Percentiles rank a stretch among this genome's conserved stretches.
Conservation (phyloP, 2,797 vertebrate genomes). For the Aeoliscus strigatus region DNA sequence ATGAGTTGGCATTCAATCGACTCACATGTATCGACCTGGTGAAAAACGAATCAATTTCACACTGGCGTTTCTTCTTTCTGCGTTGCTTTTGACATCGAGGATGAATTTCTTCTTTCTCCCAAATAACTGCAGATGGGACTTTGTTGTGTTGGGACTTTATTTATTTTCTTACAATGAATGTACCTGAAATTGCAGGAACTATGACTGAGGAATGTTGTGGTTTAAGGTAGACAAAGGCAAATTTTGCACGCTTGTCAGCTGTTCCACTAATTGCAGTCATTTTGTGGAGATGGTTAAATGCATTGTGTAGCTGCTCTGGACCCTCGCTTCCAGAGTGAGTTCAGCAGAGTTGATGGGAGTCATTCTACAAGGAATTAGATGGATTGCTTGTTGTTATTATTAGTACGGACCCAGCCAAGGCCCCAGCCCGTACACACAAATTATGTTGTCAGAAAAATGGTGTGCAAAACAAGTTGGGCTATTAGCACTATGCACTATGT, state of each 20-base stretch:
- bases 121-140: slow-evolving; percentile 1
- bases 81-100: slow-evolving; percentile 11
- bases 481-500: not conserved
- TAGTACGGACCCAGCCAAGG: slow-evolving; percentile 13
- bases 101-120: slow-evolving; percentile 15
- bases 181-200: too few relatives aligned
- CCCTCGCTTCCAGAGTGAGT: not conserved
- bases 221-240: too few relatives aligned
- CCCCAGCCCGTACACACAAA: slow-evolving; percentile 9
- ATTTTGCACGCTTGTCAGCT: too few relatives aligned
- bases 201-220: too few relatives aligned
- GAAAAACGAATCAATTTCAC: slow-evolving; percentile 30
- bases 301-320: not conserved
- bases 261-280: too few relatives aligned
- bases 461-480: not conserved
- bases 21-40: slow-evolving; percentile 41
- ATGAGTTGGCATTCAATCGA: slow-evolving; percentile 33
- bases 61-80: slow-evolving; percentile 12
- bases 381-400: slow-evolving; percentile 24
- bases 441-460: slow-evolving; percentile 11
- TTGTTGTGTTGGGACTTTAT: not conserved
- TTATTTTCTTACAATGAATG: too few relatives aligned
- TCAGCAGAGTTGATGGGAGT: slow-evolving; percentile 7
- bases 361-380: slow-evolving; percentile 20
- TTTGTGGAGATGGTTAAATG: slow-evolving; percentile 1